These are phyloP conservation scores for Cheirogaleus medius DNA, from an alignment of 2,113 vertebrate genomes.

Conservation along the genomic window DNA sequence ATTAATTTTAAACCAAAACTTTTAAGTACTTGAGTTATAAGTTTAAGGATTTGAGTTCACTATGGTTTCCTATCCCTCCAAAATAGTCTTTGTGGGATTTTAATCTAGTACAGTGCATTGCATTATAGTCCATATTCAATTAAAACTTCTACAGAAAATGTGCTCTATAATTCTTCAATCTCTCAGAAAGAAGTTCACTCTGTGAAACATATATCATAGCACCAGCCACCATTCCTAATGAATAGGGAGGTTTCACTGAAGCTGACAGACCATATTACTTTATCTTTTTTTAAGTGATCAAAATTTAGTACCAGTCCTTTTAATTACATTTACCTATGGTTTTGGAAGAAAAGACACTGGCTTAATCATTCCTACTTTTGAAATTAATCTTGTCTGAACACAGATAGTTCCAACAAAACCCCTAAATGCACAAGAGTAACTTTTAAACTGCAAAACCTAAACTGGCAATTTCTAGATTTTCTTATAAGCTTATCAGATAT, in stretches of 20 bases:
- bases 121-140: not conserved
- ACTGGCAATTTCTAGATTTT: not conserved
- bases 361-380: slow-evolving; percentile 25
- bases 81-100: not conserved
- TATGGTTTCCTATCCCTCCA: not conserved
- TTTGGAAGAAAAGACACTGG: not conserved
- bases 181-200: not conserved
- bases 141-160: not conserved
- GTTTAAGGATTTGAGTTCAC: not conserved
- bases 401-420: not conserved
- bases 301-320: slow-evolving; percentile 13
- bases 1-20: slow-evolving; percentile 1
- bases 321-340: slow-evolving; percentile 14
- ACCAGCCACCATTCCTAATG: not conserved
- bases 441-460: not conserved
- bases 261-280: not conserved
- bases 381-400: slow-evolving; percentile 35
- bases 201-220: not conserved
- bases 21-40: not conserved
- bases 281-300: slow-evolving; percentile 19
- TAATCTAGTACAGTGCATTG: not conserved
- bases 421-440: not conserved
- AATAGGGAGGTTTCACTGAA: not conserved
- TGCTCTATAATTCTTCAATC: not conserved
- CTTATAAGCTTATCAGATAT: not conserved